These are phyloP conservation scores for Ivindomyrus marchei DNA, from an alignment of 2,113 vertebrate species.

Conservation along the genomic window DNA sequence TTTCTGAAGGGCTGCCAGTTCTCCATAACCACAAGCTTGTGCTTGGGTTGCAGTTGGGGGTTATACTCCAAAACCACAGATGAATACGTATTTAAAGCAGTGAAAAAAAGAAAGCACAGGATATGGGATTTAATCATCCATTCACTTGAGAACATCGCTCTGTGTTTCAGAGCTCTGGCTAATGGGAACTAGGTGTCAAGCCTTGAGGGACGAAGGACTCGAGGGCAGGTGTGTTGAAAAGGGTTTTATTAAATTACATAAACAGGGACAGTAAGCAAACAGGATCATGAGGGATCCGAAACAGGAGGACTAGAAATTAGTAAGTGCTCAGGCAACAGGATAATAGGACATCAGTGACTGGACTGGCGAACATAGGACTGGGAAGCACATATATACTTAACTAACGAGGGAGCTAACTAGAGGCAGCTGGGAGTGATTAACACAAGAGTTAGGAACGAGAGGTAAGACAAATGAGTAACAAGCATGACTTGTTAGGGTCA, in stretches of 20 bases:
- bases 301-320: background rate
- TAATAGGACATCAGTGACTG: background rate
- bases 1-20: background rate
- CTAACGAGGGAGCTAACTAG: background rate
- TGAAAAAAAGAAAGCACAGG: background rate
- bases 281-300: background rate
- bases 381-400: background rate
- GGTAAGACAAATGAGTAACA: background rate
- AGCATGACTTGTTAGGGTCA: background rate
- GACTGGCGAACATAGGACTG: background rate
- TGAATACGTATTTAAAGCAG: background rate
- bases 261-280: background rate
- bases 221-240: background rate
- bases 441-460: background rate
- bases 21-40: background rate
- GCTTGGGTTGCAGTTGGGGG: background rate
- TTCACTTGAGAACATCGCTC: background rate
- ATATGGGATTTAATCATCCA: background rate
- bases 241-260: background rate
- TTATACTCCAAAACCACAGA: background rate
- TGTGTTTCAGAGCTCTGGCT: background rate
- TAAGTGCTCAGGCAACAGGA: background rate
- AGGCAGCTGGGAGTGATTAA: background rate
- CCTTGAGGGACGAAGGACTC: background rate
- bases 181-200: background rate